Evolutionary conservation across 2,113 vertebrate genomes (phyloP).

Genomic region (Cranoglanis bouderius): DNA sequence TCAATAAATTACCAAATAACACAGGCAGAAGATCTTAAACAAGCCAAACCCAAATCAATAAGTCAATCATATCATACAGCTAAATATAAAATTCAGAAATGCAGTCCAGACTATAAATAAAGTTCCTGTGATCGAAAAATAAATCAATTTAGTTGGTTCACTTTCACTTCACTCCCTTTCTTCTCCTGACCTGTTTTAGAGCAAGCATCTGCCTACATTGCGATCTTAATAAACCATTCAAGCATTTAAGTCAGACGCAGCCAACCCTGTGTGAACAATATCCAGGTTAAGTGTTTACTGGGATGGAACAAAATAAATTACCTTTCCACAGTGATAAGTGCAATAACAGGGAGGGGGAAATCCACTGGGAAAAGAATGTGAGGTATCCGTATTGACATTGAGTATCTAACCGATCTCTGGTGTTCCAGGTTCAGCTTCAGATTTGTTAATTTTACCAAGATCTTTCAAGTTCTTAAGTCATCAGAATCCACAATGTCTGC

Average conservation of each 20-base stretch:
- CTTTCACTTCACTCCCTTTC: conserved; percentile 47
- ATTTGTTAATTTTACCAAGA: not conserved
- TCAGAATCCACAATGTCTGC: conserved; percentile 9
- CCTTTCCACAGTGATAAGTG: conserved; percentile 68
- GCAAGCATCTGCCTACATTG: conserved; percentile 44
- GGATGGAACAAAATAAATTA: conserved; percentile 73
- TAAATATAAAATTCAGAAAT: conserved; percentile 52
- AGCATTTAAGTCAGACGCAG: conserved; percentile 53
- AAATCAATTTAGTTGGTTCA: conserved; percentile 67
- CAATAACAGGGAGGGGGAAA: conserved; percentile 63
- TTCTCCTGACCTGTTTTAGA: conserved; percentile 52
- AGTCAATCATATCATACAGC: conserved; percentile 41
- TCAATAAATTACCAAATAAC: not conserved
- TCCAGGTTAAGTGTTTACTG: conserved; percentile 70
- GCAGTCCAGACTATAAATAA: conserved; percentile 55
- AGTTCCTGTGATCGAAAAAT: conserved; percentile 59
- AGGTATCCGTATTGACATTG: conserved; percentile 11
- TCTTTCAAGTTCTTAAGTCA: not conserved
- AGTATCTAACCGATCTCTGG: not conserved
- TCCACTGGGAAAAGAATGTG: conserved; percentile 22
- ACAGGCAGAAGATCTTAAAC: conserved; percentile 18
- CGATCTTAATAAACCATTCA: conserved; percentile 64
- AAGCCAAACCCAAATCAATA: conserved; percentile 48
- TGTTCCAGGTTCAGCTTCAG: not conserved
- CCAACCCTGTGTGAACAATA: conserved; percentile 59